phyloP scores from a whole-genome alignment of 2,797 vertebrate genomes.

The Alosa sapidissima region DNA sequence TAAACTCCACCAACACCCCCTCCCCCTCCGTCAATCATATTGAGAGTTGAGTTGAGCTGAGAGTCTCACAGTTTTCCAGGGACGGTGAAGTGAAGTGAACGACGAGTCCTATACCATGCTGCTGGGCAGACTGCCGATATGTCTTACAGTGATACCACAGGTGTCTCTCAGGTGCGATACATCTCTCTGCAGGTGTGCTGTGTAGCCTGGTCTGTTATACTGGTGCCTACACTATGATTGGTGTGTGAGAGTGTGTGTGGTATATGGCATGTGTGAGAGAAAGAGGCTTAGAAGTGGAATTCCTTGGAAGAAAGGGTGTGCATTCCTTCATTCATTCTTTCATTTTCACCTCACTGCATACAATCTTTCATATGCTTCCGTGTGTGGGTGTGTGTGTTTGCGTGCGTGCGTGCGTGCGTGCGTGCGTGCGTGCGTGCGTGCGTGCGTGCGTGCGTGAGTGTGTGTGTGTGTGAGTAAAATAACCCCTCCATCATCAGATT shows the following conservation, averaged over 20 bases:
- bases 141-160: background rate
- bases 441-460: background rate
- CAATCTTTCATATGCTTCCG: background rate
- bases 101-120: too few species aligned
- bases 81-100: too few species aligned
- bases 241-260: constrained; percentile 35
- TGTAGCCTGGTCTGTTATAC: background rate
- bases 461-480: background rate
- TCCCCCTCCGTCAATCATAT: too few species aligned
- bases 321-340: too few species aligned
- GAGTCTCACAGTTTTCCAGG: too few species aligned
- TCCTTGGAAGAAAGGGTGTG: constrained; percentile 33
- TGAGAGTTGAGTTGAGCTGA: too few species aligned
- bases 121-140: background rate
- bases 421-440: background rate
- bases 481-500: background rate
- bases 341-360: too few species aligned
- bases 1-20: too few species aligned
- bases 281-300: constrained; percentile 37
- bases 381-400: background rate
- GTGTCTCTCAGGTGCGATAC: background rate
- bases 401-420: background rate
- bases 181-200: background rate
- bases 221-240: background rate
- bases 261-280: constrained; percentile 20